Base-by-base conservation (phyloP, 2,888 invertebrate genomes). In the Heliconius ismenius region DNA sequence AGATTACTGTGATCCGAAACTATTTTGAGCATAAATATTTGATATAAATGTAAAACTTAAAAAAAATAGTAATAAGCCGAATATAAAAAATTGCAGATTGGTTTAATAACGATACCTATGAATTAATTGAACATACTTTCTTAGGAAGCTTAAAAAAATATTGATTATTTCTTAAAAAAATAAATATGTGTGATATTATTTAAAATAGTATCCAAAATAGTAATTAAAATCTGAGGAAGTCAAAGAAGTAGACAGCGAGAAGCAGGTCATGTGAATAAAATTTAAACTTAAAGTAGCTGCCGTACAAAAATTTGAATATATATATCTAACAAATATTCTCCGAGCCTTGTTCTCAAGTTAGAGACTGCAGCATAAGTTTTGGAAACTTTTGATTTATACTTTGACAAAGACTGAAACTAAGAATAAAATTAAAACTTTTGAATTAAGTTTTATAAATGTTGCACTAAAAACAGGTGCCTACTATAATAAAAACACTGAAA, bases 351-450 rank as follows among this genome's bases (percentile, higher is more conserved):
- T 32, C 32, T n/a, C 54, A 70, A 70, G 70, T 58, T 70, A 15
- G 39, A n/a, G 39, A 70, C 32, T 32, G 70, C 54, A 70, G 32
- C 28, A 70, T 65, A 70, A 70, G 70, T 70, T 70, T 70, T n/a
- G 32, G 70, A 70, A 70, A 70, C 49, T 54, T 32, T 58, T n/a
- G 13, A 58, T 70, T 28, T 39, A 70, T 32, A 70, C 32, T 70
- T 70, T 70, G 28, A 28, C 9, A 32, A 70, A 58, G 54, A 70
- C 58, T 58, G n/a, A 58, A n/a, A 70, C 54, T 32, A 32, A 54
- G 54, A 54, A 54, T 7, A 49, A 70, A 54, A 28, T 70, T 58
- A 69, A 69, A 69, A 28, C 21, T 54, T 69, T 54, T 11, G 24
- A 54, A 43, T 21, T 18, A 54, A 70, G 32, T n/a, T 32, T 32